Conservation (phyloP, 2,113 vertebrate species). For the Zingel zingel region DNA sequence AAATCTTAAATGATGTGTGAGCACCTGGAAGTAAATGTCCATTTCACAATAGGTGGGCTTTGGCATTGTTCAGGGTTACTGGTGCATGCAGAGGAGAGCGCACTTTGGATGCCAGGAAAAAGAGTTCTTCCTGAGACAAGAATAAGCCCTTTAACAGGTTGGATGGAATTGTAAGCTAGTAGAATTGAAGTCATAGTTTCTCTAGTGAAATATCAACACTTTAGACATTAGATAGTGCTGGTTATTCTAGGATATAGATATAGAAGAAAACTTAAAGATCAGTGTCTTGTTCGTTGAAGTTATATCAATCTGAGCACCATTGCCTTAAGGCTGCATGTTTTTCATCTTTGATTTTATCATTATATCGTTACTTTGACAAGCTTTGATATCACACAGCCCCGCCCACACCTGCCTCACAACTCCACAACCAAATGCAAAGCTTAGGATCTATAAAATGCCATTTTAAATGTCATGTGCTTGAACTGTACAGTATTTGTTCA, state of each 20-base stretch:
- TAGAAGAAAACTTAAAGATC: slow-evolving; percentile 16
- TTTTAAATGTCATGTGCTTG: slow-evolving; percentile 73
- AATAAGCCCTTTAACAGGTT: slow-evolving; percentile 44
- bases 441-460: slow-evolving; percentile 61
- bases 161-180: slow-evolving; percentile 30
- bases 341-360: slow-evolving; percentile 49
- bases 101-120: slow-evolving; percentile 45
- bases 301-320: slow-evolving; percentile 12
- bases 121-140: slow-evolving; percentile 29
- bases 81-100: slow-evolving; percentile 40
- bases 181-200: slow-evolving; percentile 18
- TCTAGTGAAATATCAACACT: neutral
- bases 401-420: slow-evolving; percentile 34
- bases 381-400: slow-evolving; percentile 39
- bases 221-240: slow-evolving; percentile 7
- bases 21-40: slow-evolving; percentile 55
- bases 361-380: slow-evolving; percentile 28
- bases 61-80: slow-evolving; percentile 44
- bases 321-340: slow-evolving; percentile 44
- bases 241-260: slow-evolving; percentile 26
- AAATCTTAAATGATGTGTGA: slow-evolving; percentile 48
- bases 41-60: slow-evolving; percentile 47
- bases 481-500: slow-evolving; percentile 70
- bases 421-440: slow-evolving; percentile 24
- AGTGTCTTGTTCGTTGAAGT: slow-evolving; percentile 10